Evolutionary conservation across 2,888 invertebrate genomes (phyloP).

Genomic region (Microplitis deprimator): DNA sequence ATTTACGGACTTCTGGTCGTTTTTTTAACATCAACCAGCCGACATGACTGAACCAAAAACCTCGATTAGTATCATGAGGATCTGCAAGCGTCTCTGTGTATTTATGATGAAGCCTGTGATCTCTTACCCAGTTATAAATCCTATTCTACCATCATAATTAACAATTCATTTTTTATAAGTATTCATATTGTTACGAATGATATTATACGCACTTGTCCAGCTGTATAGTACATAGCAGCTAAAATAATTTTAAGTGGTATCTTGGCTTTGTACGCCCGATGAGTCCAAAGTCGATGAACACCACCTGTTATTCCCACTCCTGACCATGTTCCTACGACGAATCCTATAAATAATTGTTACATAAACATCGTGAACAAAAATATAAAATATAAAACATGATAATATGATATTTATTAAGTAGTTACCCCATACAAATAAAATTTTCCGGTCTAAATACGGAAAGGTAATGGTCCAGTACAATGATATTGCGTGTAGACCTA

Average conservation of each 20-base stretch:
- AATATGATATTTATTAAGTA: constrained; percentile 52
- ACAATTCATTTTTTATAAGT: background rate
- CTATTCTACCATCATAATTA: constrained; percentile 73
- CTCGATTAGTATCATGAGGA: constrained; percentile 85
- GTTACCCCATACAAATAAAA: constrained; percentile 75
- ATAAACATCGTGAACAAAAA: constrained; percentile 3
- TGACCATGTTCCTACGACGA: background rate
- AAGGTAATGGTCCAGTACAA: constrained; percentile 66
- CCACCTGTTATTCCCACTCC: constrained; percentile 16
- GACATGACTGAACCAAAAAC: constrained; percentile 93
- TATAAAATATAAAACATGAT: background rate
- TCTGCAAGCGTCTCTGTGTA: constrained; percentile 85
- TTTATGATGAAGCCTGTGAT: constrained; percentile 84
- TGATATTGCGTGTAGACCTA: constrained; percentile 71
- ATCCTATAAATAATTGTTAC: constrained; percentile 5
- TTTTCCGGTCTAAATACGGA: constrained; percentile 63
- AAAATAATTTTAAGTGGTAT: constrained; percentile 9
- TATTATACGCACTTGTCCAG: background rate
- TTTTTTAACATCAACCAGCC: constrained; percentile 94
- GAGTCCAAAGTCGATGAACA: constrained; percentile 30
- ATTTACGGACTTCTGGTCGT: constrained; percentile 85
- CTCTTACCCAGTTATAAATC: constrained; percentile 82
- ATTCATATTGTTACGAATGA: background rate
- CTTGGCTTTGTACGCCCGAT: constrained; percentile 27
- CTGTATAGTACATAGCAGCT: background rate